A percentile compares a stretch with the other conserved stretches of the same genome.
Evolutionary conservation across 2,888 invertebrate species (phyloP).

Genomic region (Papilio demoleus): DNA sequence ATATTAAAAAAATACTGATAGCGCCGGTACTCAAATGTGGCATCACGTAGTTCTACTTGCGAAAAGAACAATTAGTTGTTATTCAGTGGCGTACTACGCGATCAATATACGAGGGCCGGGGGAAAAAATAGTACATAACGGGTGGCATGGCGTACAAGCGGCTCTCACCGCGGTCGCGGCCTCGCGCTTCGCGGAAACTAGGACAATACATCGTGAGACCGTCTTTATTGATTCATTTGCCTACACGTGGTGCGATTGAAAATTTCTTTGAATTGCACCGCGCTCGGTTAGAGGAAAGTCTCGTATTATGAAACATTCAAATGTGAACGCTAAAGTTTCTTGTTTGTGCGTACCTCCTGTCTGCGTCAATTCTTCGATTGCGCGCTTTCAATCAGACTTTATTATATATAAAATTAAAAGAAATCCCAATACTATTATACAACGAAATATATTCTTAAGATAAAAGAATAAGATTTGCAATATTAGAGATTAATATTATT

Average conservation of each 20-base stretch:
- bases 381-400: not conserved
- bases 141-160: constrained; percentile 43
- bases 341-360: constrained; percentile 21
- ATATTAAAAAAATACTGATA: not conserved
- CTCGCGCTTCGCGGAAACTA: constrained; percentile 53
- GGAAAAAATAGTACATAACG: constrained; percentile 37
- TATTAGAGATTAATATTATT: not conserved
- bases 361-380: constrained; percentile 12
- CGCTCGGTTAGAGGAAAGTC: constrained; percentile 38
- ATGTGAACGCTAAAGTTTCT: constrained; percentile 18
- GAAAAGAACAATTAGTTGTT: constrained; percentile 28
- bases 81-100: constrained; percentile 30
- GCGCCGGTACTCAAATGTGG: not conserved
- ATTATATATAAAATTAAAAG: constrained; percentile 11
- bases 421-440: not conserved
- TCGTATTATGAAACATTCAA: constrained; percentile 36
- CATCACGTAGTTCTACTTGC: constrained; percentile 8
- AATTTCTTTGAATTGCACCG: constrained; percentile 40
- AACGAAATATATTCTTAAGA: not conserved
- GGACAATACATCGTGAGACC: constrained; percentile 58
- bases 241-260: constrained; percentile 40
- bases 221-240: constrained; percentile 49
- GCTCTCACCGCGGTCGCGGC: constrained; percentile 53
- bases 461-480: not conserved
- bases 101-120: constrained; percentile 39